Conservation (phyloP, 37 sponge, comb jelly and placozoan genomes). For the Ephydatia muelleri region DNA sequence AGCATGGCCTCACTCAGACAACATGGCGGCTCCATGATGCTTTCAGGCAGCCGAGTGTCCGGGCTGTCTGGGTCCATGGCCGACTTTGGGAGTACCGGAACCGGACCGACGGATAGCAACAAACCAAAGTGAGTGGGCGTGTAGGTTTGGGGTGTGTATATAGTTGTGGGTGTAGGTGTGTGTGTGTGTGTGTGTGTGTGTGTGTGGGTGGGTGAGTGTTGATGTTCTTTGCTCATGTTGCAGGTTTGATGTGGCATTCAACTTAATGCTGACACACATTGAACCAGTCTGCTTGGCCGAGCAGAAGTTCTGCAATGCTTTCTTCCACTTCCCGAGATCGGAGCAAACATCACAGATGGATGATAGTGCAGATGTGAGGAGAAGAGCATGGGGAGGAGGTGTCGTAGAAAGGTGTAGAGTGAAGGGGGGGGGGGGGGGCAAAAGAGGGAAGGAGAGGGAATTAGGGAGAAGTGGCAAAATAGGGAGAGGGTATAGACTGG, state of each 20-base stretch:
- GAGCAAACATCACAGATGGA: slow-evolving; percentile 1
- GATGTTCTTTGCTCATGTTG: neutral
- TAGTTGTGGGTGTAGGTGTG: slow-evolving; percentile 19
- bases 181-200: slow-evolving; percentile 6
- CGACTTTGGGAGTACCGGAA: neutral
- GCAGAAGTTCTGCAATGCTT: slow-evolving; percentile 67
- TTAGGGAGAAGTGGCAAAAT: no score
- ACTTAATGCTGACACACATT: slow-evolving; percentile 57
- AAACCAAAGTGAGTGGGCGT: slow-evolving; percentile 20
- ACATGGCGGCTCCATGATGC: neutral
- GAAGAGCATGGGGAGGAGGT: no score
- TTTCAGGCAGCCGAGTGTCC: neutral
- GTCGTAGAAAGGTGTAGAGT: no score
- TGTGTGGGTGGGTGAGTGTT: slow-evolving; percentile 9
- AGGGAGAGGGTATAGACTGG: no score
- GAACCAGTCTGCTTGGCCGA: slow-evolving; percentile 76
- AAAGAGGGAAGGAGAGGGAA: neutral
- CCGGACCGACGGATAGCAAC: neutral
- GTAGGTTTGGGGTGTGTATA: neutral
- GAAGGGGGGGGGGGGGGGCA: slow-evolving; percentile 8
- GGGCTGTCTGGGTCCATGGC: slow-evolving; percentile 6
- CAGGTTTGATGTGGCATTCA: slow-evolving; percentile 67
- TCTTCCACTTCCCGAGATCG: slow-evolving; percentile 72
- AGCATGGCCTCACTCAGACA: slow-evolving; percentile 1
- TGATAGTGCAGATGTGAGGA: neutral